Percentiles rank a stretch among this genome's conserved stretches.
phyloP scores from a whole-genome alignment of 2,888 invertebrate genomes.

The Brachynemurus nebulosus region DNA sequence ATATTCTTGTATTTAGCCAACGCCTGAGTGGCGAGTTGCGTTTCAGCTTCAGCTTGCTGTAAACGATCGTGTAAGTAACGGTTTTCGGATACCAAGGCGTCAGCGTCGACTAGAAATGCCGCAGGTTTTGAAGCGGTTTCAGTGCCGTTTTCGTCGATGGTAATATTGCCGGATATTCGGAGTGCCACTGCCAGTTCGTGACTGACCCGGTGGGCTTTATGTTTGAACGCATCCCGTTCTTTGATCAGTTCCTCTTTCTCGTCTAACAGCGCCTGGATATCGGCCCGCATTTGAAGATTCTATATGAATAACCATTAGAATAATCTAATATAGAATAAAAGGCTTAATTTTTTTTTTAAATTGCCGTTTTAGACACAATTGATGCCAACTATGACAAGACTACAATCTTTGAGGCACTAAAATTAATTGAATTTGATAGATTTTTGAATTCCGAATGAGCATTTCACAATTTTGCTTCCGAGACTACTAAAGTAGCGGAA shows the following conservation, averaged over 20 bases:
- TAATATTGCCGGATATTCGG: slow-evolving; percentile 27
- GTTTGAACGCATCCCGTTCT: slow-evolving; percentile 71
- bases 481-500: too few relatives aligned
- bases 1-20: slow-evolving; percentile 62
- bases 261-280: slow-evolving; percentile 64
- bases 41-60: slow-evolving; percentile 65
- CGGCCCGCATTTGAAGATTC: slow-evolving; percentile 59
- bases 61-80: slow-evolving; percentile 66
- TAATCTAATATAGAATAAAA: too few relatives aligned
- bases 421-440: too few relatives aligned
- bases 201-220: slow-evolving; percentile 68
- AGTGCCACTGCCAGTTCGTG: slow-evolving; percentile 62
- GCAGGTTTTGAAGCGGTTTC: neutral
- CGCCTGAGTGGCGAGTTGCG: slow-evolving; percentile 57
- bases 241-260: slow-evolving; percentile 72
- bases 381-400: too few relatives aligned
- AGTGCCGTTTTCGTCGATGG: neutral
- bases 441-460: too few relatives aligned
- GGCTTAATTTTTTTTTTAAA: too few relatives aligned
- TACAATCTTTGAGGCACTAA: too few relatives aligned
- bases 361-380: too few relatives aligned
- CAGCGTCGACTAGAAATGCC: slow-evolving; percentile 51
- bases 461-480: too few relatives aligned
- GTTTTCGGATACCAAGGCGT: slow-evolving; percentile 68
- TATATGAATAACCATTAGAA: too few relatives aligned